Percentiles rank a stretch among this genome's conserved stretches.
These are phyloP conservation scores for Leptinotarsa lineolata DNA, from an alignment of 1,140 invertebrate genomes.

Conservation along the genomic window DNA sequence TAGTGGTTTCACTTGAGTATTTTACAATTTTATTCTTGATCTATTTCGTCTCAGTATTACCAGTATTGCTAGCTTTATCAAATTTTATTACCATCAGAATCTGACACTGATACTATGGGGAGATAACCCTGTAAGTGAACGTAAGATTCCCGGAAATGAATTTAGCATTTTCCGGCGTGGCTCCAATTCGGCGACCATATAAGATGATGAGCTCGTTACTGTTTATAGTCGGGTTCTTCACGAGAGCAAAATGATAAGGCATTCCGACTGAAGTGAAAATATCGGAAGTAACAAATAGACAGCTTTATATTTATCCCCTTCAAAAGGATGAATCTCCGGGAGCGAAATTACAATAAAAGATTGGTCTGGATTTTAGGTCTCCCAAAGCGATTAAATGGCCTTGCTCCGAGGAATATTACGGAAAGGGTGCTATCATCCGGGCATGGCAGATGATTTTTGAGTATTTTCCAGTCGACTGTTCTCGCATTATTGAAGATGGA, in stretches of 20 bases:
- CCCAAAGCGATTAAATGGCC: constrained; percentile 7
- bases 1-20: too few relatives aligned
- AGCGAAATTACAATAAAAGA: constrained; percentile 8
- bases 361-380: constrained; percentile 8
- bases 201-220: constrained; percentile 8
- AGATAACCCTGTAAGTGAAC: constrained; percentile 5
- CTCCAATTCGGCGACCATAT: constrained; percentile 7
- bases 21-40: too few relatives aligned
- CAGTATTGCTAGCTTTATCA: too few relatives aligned
- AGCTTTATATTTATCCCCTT: constrained; percentile 8
- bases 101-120: too few relatives aligned
- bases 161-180: constrained; percentile 7
- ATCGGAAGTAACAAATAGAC: constrained; percentile 8
- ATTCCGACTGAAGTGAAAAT: constrained; percentile 6
- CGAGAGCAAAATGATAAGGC: constrained; percentile 3
- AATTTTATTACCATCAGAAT: too few relatives aligned
- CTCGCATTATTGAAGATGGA: not conserved
- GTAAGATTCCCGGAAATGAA: constrained; percentile 5
- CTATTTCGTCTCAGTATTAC: too few relatives aligned
- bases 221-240: constrained; percentile 5
- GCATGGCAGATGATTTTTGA: not conserved
- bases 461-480: not conserved
- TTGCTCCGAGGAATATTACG: not conserved
- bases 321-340: constrained; percentile 4
- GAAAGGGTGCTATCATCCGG: not conserved